Percentiles rank a stretch among this genome's conserved stretches.
Evolutionary conservation across 2,113 vertebrate species (phyloP).

Genomic region (Sterna hirundo): DNA sequence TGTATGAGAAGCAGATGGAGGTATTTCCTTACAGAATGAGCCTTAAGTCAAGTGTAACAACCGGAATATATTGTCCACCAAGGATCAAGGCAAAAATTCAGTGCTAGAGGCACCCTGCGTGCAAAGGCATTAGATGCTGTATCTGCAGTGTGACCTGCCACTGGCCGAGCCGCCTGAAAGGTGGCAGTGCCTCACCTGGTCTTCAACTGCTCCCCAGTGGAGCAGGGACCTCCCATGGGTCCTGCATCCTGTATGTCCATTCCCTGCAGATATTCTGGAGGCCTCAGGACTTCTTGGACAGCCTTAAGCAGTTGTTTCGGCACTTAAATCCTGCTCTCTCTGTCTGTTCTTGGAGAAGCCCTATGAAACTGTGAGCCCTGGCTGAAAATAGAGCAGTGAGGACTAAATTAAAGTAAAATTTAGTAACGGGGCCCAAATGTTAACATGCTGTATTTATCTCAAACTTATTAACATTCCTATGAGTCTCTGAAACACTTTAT

Average conservation of each 20-base stretch:
- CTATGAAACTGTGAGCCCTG: not conserved
- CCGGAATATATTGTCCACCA: not conserved
- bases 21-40: not conserved
- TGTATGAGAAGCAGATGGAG: constrained; percentile 9
- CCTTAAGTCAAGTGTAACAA: not conserved
- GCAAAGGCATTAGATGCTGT: rapidly evolving
- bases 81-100: not conserved
- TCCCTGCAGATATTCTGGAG: not conserved
- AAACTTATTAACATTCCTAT: constrained; percentile 39
- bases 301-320: not conserved
- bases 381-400: constrained; percentile 17
- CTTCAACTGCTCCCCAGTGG: not conserved
- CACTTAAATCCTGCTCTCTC: not conserved
- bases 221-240: not conserved
- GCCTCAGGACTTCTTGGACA: not conserved
- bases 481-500: constrained; percentile 39
- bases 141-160: not conserved
- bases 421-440: not conserved
- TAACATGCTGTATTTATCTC: constrained; percentile 38
- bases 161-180: not conserved
- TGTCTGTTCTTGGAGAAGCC: not conserved
- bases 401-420: constrained; percentile 20
- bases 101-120: not conserved
- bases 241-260: not conserved
- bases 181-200: not conserved